Base-by-base conservation (phyloP, 2,888 invertebrate genomes). In the Meteorus colon region DNA sequence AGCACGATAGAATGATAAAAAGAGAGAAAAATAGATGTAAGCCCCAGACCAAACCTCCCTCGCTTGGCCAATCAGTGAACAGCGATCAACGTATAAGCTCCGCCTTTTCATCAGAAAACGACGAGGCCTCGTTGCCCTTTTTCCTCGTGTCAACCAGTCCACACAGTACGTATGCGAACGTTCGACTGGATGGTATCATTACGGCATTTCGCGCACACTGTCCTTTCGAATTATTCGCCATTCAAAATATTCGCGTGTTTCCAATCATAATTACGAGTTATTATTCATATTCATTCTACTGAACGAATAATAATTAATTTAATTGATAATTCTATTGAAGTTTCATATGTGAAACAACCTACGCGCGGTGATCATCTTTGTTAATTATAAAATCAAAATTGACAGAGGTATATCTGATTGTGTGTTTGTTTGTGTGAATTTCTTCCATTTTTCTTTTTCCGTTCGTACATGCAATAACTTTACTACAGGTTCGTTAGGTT, bases 131-230 rank as follows among this genome's bases (percentile, higher is more conserved):
- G 83, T 81, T 86, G 84, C 85, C 85, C 86, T 86, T 86, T 41
- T 87, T 86, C 85, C 86, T 86, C 86, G 87, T 86, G 87, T 83
- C 85, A 83, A 78, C 83, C 84, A 78, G 78, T 82, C 19, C 19
- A 19, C 85, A 82, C 87, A 88, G 87, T 88, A 82, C 84, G 84
- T 83, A 84, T 83, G 86, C 87, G 87, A 88, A 81, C 87, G 86
- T 84, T 82, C 82, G 16, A 83, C 84, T 82, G 82, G 81, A 82
- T 81, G 83, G 82, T 82, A 86, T 84, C 84, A 80, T 81, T 74
- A 72, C 41, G 14, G 62, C 19, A n/a, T 41, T 31, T 65, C 19
- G 12, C 48, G 19, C 51, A 27, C 66, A 34, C 55, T 34, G 12
- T 14, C 29, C 29, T 55, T 29, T 27, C 16, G 59, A 48, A 16